Evolutionary conservation across 2,797 vertebrate genomes (phyloP).

Genomic region (Halcyon leucocephala): DNA sequence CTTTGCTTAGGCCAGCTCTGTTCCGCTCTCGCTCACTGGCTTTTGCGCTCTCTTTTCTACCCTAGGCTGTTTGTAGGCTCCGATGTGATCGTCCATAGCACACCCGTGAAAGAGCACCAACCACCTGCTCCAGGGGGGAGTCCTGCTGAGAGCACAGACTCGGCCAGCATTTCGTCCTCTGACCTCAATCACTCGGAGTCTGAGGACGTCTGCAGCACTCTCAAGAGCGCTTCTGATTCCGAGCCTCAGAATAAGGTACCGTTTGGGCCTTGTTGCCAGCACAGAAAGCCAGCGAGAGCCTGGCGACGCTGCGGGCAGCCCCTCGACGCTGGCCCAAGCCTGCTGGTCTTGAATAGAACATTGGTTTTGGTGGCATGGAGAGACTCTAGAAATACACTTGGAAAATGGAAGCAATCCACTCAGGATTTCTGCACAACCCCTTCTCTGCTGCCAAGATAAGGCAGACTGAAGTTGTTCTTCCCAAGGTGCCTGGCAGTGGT

Average conservation of each 20-base stretch:
- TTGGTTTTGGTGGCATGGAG: neutral
- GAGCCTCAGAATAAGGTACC: constrained; percentile 88
- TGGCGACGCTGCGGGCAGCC: neutral
- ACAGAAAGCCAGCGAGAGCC: neutral
- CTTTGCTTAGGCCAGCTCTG: neutral
- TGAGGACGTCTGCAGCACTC: constrained; percentile 78
- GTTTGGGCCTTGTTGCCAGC: neutral
- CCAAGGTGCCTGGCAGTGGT: neutral
- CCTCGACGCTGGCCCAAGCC: neutral
- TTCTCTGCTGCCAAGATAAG: neutral
- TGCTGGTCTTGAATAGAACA: neutral
- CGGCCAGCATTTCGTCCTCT: constrained; percentile 91
- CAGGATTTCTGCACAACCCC: neutral
- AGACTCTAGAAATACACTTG: neutral
- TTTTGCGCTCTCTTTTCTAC: neutral
- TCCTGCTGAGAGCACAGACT: constrained; percentile 93
- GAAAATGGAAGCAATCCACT: neutral
- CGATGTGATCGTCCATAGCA: constrained; percentile 80
- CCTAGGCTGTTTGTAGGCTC: constrained; percentile 88
- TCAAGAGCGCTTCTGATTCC: constrained; percentile 76
- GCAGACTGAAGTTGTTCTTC: neutral
- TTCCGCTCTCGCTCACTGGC: neutral
- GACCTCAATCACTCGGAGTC: constrained; percentile 89
- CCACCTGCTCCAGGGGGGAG: constrained; percentile 87
- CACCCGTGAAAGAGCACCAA: constrained; percentile 86